phyloP scores from a whole-genome alignment of 1,140 invertebrate genomes.

The Cryptotermes secundus region DNA sequence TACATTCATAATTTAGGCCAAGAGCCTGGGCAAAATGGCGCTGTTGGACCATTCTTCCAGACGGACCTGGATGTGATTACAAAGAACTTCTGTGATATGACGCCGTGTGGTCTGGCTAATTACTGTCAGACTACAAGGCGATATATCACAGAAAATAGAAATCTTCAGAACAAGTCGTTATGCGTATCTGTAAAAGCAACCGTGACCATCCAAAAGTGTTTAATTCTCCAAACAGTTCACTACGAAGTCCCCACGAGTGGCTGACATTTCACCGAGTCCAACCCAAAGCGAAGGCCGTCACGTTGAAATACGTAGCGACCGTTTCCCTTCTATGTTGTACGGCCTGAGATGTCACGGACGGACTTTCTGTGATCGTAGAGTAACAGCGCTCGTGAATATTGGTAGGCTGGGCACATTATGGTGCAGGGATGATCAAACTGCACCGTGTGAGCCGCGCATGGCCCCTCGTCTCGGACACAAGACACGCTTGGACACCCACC shows the following conservation, averaged over 20 bases:
- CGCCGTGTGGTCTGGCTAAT: no score
- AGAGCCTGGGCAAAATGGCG: no score
- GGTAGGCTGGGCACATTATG: not conserved
- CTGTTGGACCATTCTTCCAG: no score
- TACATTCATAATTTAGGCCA: no score
- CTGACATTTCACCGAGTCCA: not conserved
- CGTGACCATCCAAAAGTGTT: not conserved
- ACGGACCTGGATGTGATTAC: no score
- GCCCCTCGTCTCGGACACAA: no score
- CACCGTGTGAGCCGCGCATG: not conserved
- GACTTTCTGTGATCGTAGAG: not conserved
- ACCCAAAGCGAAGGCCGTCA: not conserved
- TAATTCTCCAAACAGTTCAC: not conserved
- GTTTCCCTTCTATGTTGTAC: not conserved
- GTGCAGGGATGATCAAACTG: not conserved
- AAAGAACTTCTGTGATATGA: no score
- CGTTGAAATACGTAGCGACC: not conserved
- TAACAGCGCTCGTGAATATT: not conserved
- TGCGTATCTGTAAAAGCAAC: no score
- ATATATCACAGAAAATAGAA: no score
- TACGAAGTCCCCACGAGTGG: not conserved
- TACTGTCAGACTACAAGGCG: no score
- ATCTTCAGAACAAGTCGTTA: no score
- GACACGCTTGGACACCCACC: no score
- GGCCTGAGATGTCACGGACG: not conserved